Base-by-base conservation (phyloP, 2,113 vertebrate species). In the Silurus glanis region DNA sequence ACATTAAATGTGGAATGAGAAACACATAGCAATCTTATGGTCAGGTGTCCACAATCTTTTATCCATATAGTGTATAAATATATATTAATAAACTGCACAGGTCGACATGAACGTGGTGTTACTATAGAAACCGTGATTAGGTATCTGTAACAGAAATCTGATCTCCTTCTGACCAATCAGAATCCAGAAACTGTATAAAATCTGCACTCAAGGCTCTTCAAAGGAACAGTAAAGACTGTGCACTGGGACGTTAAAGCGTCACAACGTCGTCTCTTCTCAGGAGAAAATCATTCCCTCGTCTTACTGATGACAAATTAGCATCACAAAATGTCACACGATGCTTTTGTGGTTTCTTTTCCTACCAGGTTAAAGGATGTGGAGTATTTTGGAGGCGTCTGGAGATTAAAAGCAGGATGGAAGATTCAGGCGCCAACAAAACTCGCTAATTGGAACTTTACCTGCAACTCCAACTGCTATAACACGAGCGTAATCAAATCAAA, bases 361-460 rank as follows among this genome's bases (percentile, higher is more conserved):
- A 13, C 14, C 69, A 72, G 16, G 37, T 72, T 72, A 37, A 69
- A 14, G 28, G 67, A 69, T 28, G 67, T 69, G 6, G 14, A 72
- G 37, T 47, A 9, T 72, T 72, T 71, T 47, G 37, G 37, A 72
- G 37, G 37, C 69, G 47, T 72, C 69, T 47, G 37, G 69, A 72
- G 69, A 72, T 37, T 69, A 28, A 69, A 69, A 37, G 66, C 28
- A 1, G 66, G 66, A 69, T 19, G 17, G 69, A 23, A 45, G 69
- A 45, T 47, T 47, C 69, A 72, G 16, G 9, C 8, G 17, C 3
- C 69, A 72, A 28, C 37, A 47, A 47, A 72, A 72, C 37, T 19
- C 17, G 47, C 69, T 72, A 72, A 72, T 47, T 72, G 69, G 37
- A 72, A 72, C 37, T 9, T 72, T 72, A 72, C 69, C 69, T 72